Evolutionary conservation across 2,113 vertebrate species (phyloP), one percentile per base, ranked within the genome.

Genomic region (Oncorhynchus masou): DNA sequence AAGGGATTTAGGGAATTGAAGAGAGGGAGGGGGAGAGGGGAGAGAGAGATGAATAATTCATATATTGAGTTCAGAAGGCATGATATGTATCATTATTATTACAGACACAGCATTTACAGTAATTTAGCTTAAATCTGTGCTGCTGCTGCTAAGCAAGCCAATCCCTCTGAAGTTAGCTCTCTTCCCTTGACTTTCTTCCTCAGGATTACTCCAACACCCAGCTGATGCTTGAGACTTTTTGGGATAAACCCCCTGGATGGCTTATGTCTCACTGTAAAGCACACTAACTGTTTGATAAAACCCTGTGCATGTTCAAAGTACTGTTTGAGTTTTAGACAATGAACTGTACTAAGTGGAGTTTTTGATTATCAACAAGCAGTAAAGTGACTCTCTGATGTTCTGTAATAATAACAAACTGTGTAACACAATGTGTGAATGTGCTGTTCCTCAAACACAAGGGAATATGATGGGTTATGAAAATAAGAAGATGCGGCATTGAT

Each of bases 31-130:
- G 5, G 68, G 62, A 69, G 29, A 68, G 45, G 34, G 25, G 27
- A 77, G 48, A 54, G 48, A 12, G n/a, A 73, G 71, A 66, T 79
- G 76, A 76, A 77, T 78, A 64, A 78, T 74, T 22, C 74, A 85
- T 73, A 45, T 79, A 59, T 79, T 48, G 70, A 39, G 45, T 48
- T 73, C 29, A 20, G 51, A 3, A 34, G 39, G 25, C 39, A 45
- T 12, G 39, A 45, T 45, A 45, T 45, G n/a, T 70, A 71, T 78
- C n/a, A 45, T 45, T 9, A 31, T 7, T 24, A 80, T 79, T 73
- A 81, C 64, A 84, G 66, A 54, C 11, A 2, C 68, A 24, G 49
- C 19, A 12, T 57, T 20, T 49, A 11, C 39, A 54, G 16, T 16
- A 74, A 73, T 0, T n/a, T 74, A 71, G 81, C 71, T 85, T 76